A percentile compares a stretch with the other conserved stretches of the same genome.
Evolutionary conservation across 2,113 vertebrate species (phyloP).

Genomic region (Camelus dromedarius): DNA sequence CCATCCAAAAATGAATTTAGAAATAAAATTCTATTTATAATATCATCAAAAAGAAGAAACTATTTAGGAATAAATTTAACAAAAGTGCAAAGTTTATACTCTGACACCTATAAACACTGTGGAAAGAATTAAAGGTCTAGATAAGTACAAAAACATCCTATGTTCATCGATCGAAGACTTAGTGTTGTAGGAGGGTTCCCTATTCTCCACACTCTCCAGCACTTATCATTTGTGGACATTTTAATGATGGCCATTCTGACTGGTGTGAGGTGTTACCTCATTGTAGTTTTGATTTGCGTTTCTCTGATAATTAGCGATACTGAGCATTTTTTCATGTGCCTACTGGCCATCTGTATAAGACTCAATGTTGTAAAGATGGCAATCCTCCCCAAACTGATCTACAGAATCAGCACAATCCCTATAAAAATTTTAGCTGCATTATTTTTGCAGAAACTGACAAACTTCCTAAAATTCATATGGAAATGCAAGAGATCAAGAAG

Average conservation of each 20-base stretch:
- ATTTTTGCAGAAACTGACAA: not conserved
- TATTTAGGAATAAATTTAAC: not conserved
- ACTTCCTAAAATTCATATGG: not conserved
- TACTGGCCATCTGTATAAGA: not conserved
- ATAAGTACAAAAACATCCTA: not conserved
- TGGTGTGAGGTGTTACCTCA: too few species aligned
- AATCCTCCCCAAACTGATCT: not conserved
- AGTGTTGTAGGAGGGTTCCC: not conserved
- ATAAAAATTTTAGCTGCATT: not conserved
- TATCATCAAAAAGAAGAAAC: not conserved
- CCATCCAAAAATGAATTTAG: conserved; percentile 24
- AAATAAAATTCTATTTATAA: conserved; percentile 28
- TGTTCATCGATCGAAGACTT: not conserved
- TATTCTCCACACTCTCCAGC: too few species aligned
- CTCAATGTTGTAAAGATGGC: not conserved
- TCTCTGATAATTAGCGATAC: too few species aligned
- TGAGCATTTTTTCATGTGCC: too few species aligned
- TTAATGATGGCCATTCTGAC: too few species aligned
- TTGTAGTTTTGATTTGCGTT: too few species aligned
- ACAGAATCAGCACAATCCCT: not conserved
- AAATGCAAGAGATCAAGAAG: not conserved
- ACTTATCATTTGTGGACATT: too few species aligned
- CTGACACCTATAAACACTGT: not conserved
- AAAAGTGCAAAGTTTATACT: not conserved
- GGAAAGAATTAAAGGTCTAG: not conserved